Evolutionary conservation across 92 coral and sea anemone genomes (phyloP), one percentile per base, ranked within the genome.

Genomic region (Epizoanthus stellaris): DNA sequence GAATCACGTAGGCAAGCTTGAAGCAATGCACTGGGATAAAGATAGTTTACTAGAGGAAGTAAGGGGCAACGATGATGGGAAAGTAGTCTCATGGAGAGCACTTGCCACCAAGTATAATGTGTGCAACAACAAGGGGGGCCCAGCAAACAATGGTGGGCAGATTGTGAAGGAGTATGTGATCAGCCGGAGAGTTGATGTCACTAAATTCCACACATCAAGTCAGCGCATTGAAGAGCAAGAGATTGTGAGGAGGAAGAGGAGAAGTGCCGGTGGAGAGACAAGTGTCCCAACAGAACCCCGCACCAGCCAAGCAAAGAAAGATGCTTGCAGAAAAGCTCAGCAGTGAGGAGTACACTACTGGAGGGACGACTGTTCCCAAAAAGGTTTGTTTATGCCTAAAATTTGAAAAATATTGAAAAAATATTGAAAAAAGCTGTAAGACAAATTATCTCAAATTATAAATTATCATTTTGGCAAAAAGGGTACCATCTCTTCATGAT

Each of bases 191-290:
- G 89, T 87, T 34, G 67, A 87, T 52, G 65, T 90, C 25, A 73
- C 21, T 62, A 80, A 85, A 20, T 79, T 90, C 52, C 52, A 15
- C 19, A 67, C 82, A 79, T 72, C 66, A 71, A 45, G 73, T 16
- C 64, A 36, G 23, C 39, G 75, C 57, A 67, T 4, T 34, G 70
- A 42, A 52, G 82, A n/a, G 61, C 65, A 72, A 59, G 49, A 30
- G 42, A 30, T 38, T 14, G 68, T 89, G 34, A 67, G 93, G 77
- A 76, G 91, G 68, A 91, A 88, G 63, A 75, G 88, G 17, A 81
- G 85, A 77, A 84, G 89, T 36, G 84, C 40, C 10, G 90, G 94
- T 14, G 94, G 94, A 7, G 94, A 91, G 70, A 88, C 85, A 16
- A 88, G 85, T 57, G 68, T 91, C 17, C 87, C 94, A 4, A 76